phyloP scores from a whole-genome alignment of 2,797 vertebrate genomes.

The Artibeus jamaicensis region DNA sequence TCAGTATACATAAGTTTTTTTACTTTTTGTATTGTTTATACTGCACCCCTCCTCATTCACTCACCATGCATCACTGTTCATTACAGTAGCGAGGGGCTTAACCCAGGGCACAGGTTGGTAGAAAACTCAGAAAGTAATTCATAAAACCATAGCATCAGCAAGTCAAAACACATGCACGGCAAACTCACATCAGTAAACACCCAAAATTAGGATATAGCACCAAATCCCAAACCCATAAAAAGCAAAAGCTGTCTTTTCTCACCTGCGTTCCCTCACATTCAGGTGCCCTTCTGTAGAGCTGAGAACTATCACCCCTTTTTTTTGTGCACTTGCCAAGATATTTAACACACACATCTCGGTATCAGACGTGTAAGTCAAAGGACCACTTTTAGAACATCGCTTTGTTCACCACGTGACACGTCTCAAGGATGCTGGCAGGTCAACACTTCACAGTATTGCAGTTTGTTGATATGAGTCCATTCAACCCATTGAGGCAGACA shows the following conservation, averaged over 20 bases:
- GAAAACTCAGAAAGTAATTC: conserved; percentile 1
- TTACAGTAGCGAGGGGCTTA: background rate
- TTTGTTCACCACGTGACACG: background rate
- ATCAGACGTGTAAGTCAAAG: background rate
- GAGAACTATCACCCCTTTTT: background rate
- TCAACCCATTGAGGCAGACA: background rate
- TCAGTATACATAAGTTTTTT: background rate
- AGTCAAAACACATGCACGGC: background rate
- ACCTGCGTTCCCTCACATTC: background rate
- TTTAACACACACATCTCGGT: background rate
- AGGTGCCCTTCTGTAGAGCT: background rate
- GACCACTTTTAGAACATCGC: background rate
- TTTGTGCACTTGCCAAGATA: background rate
- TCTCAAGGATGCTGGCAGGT: background rate
- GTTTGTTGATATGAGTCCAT: background rate
- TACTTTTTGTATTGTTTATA: background rate
- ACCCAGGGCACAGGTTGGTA: background rate
- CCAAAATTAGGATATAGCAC: background rate
- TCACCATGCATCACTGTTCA: background rate
- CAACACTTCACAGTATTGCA: background rate
- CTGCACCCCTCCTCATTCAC: background rate
- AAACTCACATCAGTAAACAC: background rate
- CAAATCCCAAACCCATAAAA: background rate
- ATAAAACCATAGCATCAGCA: background rate
- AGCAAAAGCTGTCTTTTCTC: background rate